Base-by-base conservation (phyloP, 2,113 vertebrate genomes). In the Burhinus bistriatus region DNA sequence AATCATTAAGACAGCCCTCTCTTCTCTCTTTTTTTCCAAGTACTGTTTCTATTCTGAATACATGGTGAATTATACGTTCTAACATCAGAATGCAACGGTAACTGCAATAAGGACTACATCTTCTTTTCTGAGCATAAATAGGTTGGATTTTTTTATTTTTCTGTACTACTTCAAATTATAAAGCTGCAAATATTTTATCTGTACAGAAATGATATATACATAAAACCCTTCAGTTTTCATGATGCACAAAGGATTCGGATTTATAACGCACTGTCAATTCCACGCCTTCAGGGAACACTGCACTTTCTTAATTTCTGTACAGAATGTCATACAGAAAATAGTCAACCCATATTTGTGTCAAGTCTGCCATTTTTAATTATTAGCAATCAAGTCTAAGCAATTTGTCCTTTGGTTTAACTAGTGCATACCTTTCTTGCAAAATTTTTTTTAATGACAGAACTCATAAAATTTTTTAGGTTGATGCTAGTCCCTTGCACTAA, bases 381-480 rank as follows among this genome's bases (percentile, higher is more conserved):
- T 57, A 95, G 69, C 84, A 97, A 91, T 94, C 62, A 95, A 96
- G 66, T 92, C 91, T 68, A 90, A 90, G 92, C 92, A 97, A 96
- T 96, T 98, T 98, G 78, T 97, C 84, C 92, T 98, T 96, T 91
- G 51, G 93, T 95, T 98, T 98, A 97, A 97, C 82, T 93, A 93
- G 68, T 89, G 75, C 89, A 77, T 94, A 97, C 72, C 92, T 97
- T 95, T 89, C 95, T 95, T 83, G 13, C 58, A 86, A 97, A 92
- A 51, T 62, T 85, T 95, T 98, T 98, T 98, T 98, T 98, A 95
- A 98, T 97, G 98, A 95, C 96, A 98, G 96, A 98, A 97, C 95
- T 98, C 97, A 98, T 99, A 98, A 98, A 98, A 97, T 86, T 96
- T 76, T 97, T 98, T 95, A 97, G 87, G 92, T 58, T 98, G 98